These are phyloP conservation scores for Calephelis perditalis DNA, from an alignment of 2,888 invertebrate species.

Conservation along the genomic window DNA sequence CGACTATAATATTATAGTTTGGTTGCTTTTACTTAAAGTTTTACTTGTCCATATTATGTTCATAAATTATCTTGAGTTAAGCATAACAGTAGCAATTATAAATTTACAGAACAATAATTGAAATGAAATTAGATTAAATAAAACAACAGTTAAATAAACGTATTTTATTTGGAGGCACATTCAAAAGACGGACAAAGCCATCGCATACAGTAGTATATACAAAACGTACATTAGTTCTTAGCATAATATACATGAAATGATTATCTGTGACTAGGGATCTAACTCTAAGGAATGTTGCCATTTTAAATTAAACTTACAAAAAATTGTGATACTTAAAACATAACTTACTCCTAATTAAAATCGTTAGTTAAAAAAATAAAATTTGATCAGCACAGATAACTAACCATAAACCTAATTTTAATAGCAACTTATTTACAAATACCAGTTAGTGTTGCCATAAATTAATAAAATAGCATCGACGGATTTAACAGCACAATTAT, in stretches of 20 bases:
- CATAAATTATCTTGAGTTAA: too few species aligned
- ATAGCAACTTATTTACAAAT: conserved; percentile 9
- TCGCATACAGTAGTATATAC: conserved; percentile 46
- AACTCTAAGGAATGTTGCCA: conserved; percentile 40
- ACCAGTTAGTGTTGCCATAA: not conserved
- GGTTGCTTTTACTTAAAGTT: too few species aligned
- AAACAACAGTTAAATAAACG: conserved; percentile 48
- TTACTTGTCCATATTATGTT: too few species aligned
- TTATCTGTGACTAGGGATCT: conserved; percentile 57
- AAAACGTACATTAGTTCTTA: conserved; percentile 41
- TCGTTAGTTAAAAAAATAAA: conserved; percentile 14
- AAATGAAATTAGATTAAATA: not conserved
- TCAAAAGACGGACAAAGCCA: conserved; percentile 51
- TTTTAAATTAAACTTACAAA: conserved; percentile 24
- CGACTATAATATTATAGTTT: too few species aligned
- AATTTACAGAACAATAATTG: too few species aligned
- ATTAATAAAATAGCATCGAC: conserved; percentile 7
- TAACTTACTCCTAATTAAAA: conserved; percentile 17
- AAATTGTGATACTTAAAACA: conserved; percentile 30
- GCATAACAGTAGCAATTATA: too few species aligned
- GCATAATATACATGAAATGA: conserved; percentile 43
- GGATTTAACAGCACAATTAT: conserved; percentile 9
- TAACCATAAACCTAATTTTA: conserved; percentile 10
- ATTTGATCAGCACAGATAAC: conserved; percentile 19
- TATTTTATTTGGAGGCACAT: conserved; percentile 73